Conservation (phyloP, 2,888 invertebrate genomes). For the Acheta domesticus region DNA sequence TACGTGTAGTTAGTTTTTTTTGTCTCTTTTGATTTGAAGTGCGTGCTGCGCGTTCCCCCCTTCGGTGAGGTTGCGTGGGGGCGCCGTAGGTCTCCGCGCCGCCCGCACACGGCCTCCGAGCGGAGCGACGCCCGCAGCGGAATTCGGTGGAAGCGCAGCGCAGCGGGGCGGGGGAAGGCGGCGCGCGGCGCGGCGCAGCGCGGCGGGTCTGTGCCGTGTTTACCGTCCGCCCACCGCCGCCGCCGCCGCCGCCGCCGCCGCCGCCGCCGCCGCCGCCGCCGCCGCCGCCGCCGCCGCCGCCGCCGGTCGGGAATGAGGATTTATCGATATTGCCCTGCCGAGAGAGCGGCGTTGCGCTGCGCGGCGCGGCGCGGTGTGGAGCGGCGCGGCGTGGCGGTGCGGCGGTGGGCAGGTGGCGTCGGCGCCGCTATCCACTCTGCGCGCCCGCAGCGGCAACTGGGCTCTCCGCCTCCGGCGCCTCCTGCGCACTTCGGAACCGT, state of each 20-base stretch:
- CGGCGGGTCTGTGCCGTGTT: background rate
- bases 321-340: conserved; percentile 4
- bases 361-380: background rate
- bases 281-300: background rate
- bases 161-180: background rate
- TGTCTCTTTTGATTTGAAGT: too few relatives aligned
- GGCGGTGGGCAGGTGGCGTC: background rate
- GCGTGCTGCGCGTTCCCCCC: too few relatives aligned
- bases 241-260: background rate
- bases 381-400: background rate
- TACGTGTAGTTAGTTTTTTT: too few relatives aligned
- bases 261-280: background rate
- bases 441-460: too few relatives aligned
- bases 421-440: too few relatives aligned
- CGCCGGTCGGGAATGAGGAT: conserved; percentile 18
- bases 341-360: background rate
- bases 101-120: background rate
- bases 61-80: too few relatives aligned
- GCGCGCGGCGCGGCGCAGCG: background rate
- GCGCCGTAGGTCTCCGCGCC: background rate
- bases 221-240: background rate
- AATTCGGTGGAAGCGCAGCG: background rate
- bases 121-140: background rate
- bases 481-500: too few relatives aligned
- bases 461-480: too few relatives aligned